A percentile compares a stretch with the other conserved stretches of the same genome.
Conservation (phyloP, 2,113 vertebrate genomes). For the Gallinago media region DNA sequence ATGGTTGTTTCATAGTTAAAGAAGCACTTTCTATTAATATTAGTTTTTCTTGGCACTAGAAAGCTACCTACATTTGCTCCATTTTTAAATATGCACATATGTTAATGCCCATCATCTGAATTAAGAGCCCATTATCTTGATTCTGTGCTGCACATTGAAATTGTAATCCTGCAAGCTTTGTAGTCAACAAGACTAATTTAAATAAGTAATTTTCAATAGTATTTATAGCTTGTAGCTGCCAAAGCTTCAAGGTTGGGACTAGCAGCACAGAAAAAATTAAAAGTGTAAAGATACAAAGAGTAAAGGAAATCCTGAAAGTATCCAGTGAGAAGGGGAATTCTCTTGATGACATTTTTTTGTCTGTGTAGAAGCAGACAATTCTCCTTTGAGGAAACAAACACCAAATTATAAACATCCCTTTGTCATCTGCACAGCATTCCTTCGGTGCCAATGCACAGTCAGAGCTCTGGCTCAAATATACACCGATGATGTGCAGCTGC, state of each 20-base stretch:
- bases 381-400: not conserved
- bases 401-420: not conserved
- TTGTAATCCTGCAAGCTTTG: not conserved
- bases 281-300: not conserved
- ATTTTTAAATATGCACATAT: not conserved
- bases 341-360: not conserved
- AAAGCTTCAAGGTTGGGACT: not conserved
- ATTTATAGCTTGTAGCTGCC: not conserved
- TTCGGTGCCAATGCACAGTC: not conserved
- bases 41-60: slow-evolving; percentile 9
- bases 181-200: not conserved
- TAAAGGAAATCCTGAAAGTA: not conserved
- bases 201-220: not conserved
- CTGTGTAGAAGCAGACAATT: not conserved
- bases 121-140: slow-evolving; percentile 31
- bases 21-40: not conserved
- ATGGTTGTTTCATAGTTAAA: not conserved
- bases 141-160: not conserved
- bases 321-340: not conserved
- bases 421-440: not conserved
- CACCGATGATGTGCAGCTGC: not conserved
- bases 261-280: not conserved
- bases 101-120: not conserved
- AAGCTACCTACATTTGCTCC: not conserved
- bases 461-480: not conserved